A percentile compares a stretch with the other conserved stretches of the same genome.
Evolutionary conservation across 2,797 vertebrate genomes (phyloP).

Genomic region (Nannoperca obscura): DNA sequence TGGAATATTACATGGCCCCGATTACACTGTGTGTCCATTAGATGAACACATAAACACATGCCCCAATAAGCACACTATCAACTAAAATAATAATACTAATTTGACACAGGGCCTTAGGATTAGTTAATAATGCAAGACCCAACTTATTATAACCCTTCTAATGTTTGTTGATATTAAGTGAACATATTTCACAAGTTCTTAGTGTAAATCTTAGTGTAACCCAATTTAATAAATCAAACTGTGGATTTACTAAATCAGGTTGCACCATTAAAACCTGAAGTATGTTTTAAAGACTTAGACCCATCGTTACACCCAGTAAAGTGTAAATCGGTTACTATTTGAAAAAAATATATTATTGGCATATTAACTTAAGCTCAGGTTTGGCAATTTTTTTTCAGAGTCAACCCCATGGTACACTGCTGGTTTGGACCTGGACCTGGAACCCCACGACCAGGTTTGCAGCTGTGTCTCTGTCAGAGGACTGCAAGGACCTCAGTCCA

Average conservation of each 20-base stretch:
- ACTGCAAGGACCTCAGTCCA: too few relatives aligned
- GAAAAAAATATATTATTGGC: not conserved
- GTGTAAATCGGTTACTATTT: not conserved
- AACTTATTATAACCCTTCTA: not conserved
- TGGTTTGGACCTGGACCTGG: too few relatives aligned
- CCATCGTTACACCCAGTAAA: not conserved
- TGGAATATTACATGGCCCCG: not conserved
- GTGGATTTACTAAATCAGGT: too few relatives aligned
- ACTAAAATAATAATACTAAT: not conserved
- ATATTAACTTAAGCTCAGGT: too few relatives aligned
- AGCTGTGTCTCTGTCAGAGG: too few relatives aligned
- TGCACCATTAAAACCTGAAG: too few relatives aligned
- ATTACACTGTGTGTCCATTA: not conserved
- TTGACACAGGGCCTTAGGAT: not conserved
- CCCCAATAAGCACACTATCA: not conserved
- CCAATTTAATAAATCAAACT: too few relatives aligned
- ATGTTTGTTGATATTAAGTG: not conserved
- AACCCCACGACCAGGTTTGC: too few relatives aligned
- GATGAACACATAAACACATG: not conserved
- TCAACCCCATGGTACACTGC: too few relatives aligned
- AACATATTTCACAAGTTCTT: not conserved
- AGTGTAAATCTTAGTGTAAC: too few relatives aligned
- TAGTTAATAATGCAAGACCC: not conserved
- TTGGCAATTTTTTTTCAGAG: too few relatives aligned
- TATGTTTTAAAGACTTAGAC: too few relatives aligned